These are phyloP conservation scores for Cephus spinipes DNA, from an alignment of 2,888 invertebrate genomes.

Conservation along the genomic window DNA sequence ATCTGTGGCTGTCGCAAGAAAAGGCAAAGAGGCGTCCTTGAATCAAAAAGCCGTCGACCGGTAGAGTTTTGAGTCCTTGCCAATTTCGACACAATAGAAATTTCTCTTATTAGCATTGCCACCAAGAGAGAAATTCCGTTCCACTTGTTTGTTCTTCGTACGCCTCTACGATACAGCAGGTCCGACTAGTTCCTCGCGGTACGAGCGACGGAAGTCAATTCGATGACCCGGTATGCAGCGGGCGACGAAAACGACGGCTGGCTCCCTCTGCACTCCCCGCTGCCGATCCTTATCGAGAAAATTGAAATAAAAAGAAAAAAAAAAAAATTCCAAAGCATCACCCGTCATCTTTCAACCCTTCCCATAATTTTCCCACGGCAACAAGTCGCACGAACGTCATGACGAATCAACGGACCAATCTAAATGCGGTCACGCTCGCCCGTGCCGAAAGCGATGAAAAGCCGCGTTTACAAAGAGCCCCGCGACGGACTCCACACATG, in stretches of 20 bases:
- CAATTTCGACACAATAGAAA: slow-evolving; percentile 29
- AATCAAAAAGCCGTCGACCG: slow-evolving; percentile 2
- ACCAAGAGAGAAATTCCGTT: slow-evolving; percentile 27
- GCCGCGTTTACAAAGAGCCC: neutral
- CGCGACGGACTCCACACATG: neutral
- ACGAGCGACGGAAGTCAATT: neutral
- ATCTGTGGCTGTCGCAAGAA: slow-evolving; percentile 4
- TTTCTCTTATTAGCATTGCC: slow-evolving; percentile 31
- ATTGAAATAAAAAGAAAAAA: neutral
- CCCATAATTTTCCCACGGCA: neutral
- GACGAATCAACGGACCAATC: neutral
- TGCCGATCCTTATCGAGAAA: neutral
- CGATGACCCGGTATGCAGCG: neutral
- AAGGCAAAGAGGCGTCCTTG: slow-evolving; percentile 10
- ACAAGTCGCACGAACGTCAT: neutral
- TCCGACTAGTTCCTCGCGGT: neutral
- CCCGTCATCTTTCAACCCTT: neutral
- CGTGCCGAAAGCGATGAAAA: neutral
- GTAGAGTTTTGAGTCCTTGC: slow-evolving; percentile 21
- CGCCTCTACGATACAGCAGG: neutral
- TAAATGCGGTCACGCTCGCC: neutral
- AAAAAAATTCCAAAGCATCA: neutral
- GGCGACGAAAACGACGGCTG: neutral
- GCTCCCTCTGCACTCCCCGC: neutral
- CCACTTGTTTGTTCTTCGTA: slow-evolving; percentile 12